Percentiles rank a stretch among this genome's conserved stretches.
These are phyloP conservation scores for Chelonus insularis DNA, from an alignment of 1,140 invertebrate genomes.

Conservation along the genomic window DNA sequence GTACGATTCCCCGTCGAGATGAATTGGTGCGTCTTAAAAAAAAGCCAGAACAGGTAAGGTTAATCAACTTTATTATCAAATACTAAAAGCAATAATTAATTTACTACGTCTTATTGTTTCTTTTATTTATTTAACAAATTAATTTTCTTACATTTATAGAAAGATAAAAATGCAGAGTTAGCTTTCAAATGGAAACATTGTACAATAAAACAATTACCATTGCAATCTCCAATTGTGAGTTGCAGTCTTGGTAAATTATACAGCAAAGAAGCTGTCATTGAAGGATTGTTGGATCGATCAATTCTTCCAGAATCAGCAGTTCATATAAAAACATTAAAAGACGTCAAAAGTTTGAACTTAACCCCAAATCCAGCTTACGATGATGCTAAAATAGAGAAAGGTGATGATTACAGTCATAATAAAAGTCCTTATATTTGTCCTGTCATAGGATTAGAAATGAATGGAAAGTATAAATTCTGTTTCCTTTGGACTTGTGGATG, in stretches of 20 bases:
- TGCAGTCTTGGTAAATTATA: conserved; percentile 92
- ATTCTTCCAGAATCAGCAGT: conserved; percentile 69
- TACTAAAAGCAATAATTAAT: no score
- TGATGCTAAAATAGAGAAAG: conserved; percentile 71
- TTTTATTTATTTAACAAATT: no score
- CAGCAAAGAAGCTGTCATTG: conserved; percentile 91
- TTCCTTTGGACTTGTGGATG: conserved; percentile 95
- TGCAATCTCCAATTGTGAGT: conserved; percentile 87
- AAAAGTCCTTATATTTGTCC: conserved; percentile 92
- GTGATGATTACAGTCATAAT: conserved; percentile 81
- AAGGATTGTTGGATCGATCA: conserved; percentile 84
- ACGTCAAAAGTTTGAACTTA: conserved; percentile 86
- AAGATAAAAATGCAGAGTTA: conserved; percentile 91
- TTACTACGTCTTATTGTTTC: no score
- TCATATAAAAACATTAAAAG: conserved; percentile 88
- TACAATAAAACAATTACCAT: conserved; percentile 82
- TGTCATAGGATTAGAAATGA: conserved; percentile 95
- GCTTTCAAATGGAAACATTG: conserved; percentile 95
- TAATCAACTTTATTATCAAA: no score
- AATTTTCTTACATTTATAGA: no score
- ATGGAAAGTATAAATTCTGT: conserved; percentile 90
- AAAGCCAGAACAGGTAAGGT: no score
- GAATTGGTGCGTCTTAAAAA: no score
- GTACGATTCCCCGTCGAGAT: no score
- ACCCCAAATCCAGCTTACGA: conserved; percentile 85